These are phyloP conservation scores for Drosophila quinaria DNA, from an alignment of 2,888 invertebrate species.

Conservation along the genomic window DNA sequence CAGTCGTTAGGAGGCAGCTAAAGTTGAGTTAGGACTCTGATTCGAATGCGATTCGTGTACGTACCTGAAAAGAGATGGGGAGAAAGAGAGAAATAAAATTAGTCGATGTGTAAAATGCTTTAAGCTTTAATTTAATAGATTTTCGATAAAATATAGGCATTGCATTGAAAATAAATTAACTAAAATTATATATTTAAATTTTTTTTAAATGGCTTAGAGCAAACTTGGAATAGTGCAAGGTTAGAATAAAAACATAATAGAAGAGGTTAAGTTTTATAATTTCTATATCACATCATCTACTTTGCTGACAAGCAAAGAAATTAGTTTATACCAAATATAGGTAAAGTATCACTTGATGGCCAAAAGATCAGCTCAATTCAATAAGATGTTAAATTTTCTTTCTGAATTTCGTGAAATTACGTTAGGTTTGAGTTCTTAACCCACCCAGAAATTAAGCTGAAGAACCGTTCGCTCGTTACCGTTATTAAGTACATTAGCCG, in stretches of 20 bases:
- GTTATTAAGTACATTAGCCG: slow-evolving; percentile 52
- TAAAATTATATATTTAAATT: too few species aligned
- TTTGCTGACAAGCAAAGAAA: neutral
- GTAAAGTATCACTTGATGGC: neutral
- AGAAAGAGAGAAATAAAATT: slow-evolving; percentile 26
- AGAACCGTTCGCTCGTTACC: slow-evolving; percentile 44
- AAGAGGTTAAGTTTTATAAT: too few species aligned
- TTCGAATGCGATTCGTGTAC: slow-evolving; percentile 39
- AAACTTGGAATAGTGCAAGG: too few species aligned
- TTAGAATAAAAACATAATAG: too few species aligned
- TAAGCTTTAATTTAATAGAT: slow-evolving; percentile 8
- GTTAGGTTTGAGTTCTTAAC: slow-evolving; percentile 24
- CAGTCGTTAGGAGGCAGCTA: slow-evolving; percentile 48
- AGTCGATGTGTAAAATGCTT: slow-evolving; percentile 24
- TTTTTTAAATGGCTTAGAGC: too few species aligned
- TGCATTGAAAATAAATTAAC: too few species aligned
- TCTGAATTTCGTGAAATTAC: slow-evolving; percentile 35
- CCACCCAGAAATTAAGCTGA: neutral
- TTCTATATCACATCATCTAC: neutral
- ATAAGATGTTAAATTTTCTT: neutral
- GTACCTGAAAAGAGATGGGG: slow-evolving; percentile 59
- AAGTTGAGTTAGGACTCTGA: slow-evolving; percentile 44
- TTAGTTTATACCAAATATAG: neutral
- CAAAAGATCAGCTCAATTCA: neutral
- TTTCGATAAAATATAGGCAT: neutral